Percentiles rank a stretch among this genome's conserved stretches.
phyloP scores from a whole-genome alignment of 2,888 invertebrate species.

The Galerucella nymphaeae region DNA sequence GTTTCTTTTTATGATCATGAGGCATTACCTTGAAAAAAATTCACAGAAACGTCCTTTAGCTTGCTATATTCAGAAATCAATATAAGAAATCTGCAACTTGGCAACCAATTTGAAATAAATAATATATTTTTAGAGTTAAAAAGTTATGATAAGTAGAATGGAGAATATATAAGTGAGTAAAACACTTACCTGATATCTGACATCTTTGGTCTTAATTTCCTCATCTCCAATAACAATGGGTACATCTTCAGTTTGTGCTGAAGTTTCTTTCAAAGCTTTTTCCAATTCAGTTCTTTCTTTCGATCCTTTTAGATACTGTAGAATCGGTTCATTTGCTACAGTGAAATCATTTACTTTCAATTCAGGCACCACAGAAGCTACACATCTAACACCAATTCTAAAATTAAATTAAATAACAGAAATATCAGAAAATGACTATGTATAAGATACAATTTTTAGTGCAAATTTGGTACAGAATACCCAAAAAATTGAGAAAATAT shows the following conservation, averaged over 20 bases:
- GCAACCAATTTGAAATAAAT: no score
- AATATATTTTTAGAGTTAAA: no score
- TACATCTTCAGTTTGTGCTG: slow-evolving; percentile 80
- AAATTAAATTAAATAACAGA: slow-evolving; percentile 29
- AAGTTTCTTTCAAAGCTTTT: slow-evolving; percentile 74
- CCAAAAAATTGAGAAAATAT: no score
- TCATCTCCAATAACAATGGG: slow-evolving; percentile 98
- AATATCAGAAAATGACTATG: no score
- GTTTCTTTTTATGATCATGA: slow-evolving; percentile 86
- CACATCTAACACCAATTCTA: slow-evolving; percentile 63
- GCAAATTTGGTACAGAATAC: no score
- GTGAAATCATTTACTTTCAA: slow-evolving; percentile 74
- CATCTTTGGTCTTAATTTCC: slow-evolving; percentile 79
- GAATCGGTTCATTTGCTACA: slow-evolving; percentile 83
- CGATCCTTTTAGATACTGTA: slow-evolving; percentile 85
- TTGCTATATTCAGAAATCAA: no score
- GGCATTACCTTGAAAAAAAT: slow-evolving; percentile 73
- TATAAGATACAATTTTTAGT: no score
- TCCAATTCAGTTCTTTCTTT: slow-evolving; percentile 81
- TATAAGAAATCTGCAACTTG: no score
- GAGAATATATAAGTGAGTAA: no score
- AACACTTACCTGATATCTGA: slow-evolving; percentile 83
- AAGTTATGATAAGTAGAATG: no score
- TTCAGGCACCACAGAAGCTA: slow-evolving; percentile 75
- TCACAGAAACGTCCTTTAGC: background rate